Base-by-base conservation (phyloP, 2,888 invertebrate species). In the Ptilodon capucinus region DNA sequence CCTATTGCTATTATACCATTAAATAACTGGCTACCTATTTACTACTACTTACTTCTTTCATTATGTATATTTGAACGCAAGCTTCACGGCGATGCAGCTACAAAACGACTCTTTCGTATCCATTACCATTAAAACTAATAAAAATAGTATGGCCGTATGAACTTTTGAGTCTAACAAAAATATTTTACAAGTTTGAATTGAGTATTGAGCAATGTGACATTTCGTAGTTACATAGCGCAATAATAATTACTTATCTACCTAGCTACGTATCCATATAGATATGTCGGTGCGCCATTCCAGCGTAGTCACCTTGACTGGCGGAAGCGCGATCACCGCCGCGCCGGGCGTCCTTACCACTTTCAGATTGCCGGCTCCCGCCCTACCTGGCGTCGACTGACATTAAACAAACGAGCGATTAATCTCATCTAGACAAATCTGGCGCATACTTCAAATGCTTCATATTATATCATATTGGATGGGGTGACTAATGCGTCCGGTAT, bases 321-420 rank as follows among this genome's bases (percentile, higher is more conserved):
- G 87, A 87, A 88, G 86, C 74, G 62, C 55, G 67, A 59, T 51
- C 48, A 41, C 42, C 51, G 67, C 76, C 76, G 68, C 77, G 68
- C 77, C 76, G 69, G 81, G 74, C 74, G 81, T 79, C 86, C 86
- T 84, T 83, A 85, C 74, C 58, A 71, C 83, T 84, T 84, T 84
- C 82, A 78, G 76, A 76, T 68, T 68, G 65, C 67, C 54, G 60
- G 59, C 50, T 59, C 59, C 60, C 65, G 68, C 70, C 76, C 72
- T 75, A 65, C 57, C 40, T 36, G 23, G 16, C 41, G 38, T n/a
- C n/a, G n/a, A n/a, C 28, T 53, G 48, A 63, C 46, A 61, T 64
- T 60, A 48, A 47, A 44, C 42, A 28, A n/a, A n/a, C n/a, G 47
- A 38, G 19, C 38, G 19, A 38, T 38, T 40, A 40, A 40, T 40